Evolutionary conservation across 2,797 vertebrate species (phyloP).

Genomic region (Vipera latastei): DNA sequence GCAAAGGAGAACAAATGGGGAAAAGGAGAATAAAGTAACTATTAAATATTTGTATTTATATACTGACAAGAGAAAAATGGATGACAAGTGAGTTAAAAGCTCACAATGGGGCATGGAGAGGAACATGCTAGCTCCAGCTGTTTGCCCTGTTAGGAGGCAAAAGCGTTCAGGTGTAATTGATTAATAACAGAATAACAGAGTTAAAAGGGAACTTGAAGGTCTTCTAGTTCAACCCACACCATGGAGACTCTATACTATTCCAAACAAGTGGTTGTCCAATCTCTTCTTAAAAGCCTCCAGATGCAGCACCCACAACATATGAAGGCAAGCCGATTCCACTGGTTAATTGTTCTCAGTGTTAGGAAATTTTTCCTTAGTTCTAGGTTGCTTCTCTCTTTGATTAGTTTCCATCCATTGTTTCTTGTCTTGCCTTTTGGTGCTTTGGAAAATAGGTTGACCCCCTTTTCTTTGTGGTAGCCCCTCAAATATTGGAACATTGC

Average conservation of each 20-base stretch:
- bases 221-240: background rate
- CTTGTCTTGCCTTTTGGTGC: background rate
- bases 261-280: background rate
- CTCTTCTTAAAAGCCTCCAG: background rate
- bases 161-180: background rate
- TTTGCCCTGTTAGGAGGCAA: background rate
- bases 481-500: background rate
- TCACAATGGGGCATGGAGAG: background rate
- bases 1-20: background rate
- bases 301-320: background rate
- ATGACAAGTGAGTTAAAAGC: background rate
- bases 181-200: background rate
- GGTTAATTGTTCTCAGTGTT: background rate
- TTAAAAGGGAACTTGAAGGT: background rate
- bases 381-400: background rate
- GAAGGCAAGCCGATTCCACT: background rate
- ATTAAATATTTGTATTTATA: background rate
- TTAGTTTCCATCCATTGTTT: background rate
- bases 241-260: background rate
- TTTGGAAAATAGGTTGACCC: background rate
- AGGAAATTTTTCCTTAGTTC: background rate
- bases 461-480: background rate
- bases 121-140: background rate
- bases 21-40: background rate
- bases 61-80: background rate